phyloP scores from a whole-genome alignment of 2,888 invertebrate genomes.

The Eupithecia centaureata region DNA sequence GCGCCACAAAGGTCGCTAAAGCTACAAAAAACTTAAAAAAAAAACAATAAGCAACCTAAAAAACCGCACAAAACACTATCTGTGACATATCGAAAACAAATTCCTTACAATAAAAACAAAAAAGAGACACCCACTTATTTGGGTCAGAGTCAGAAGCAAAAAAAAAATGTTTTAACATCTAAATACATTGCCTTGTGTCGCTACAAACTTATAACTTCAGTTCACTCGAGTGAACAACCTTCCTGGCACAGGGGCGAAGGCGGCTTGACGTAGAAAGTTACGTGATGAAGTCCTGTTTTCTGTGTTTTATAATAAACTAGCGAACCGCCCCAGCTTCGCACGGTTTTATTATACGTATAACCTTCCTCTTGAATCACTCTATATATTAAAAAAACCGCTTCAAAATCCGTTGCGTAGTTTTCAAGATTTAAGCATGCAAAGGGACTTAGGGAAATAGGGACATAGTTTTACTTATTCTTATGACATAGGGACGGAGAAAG shows the following conservation, averaged over 20 bases:
- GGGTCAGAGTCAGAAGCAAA: constrained; percentile 22
- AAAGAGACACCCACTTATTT: constrained; percentile 24
- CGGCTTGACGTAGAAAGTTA: no score
- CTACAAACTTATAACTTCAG: neutral
- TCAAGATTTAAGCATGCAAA: no score
- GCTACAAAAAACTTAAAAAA: neutral
- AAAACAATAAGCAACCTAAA: constrained; percentile 2
- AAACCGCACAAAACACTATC: constrained; percentile 18
- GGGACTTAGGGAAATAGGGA: no score
- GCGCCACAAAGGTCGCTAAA: neutral
- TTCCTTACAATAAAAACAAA: constrained; percentile 17
- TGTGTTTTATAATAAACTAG: no score
- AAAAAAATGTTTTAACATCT: constrained; percentile 49
- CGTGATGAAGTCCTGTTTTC: no score
- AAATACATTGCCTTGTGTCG: constrained; percentile 52
- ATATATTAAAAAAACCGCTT: no score
- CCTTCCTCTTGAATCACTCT: no score
- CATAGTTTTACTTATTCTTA: no score
- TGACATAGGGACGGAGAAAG: no score
- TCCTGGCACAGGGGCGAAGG: neutral
- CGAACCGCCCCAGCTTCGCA: no score
- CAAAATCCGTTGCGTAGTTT: no score
- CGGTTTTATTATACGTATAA: no score
- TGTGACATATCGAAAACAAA: constrained; percentile 31
- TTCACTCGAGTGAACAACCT: neutral